phyloP scores from a whole-genome alignment of 2,113 vertebrate species.

The Rhinolophus sinicus region DNA sequence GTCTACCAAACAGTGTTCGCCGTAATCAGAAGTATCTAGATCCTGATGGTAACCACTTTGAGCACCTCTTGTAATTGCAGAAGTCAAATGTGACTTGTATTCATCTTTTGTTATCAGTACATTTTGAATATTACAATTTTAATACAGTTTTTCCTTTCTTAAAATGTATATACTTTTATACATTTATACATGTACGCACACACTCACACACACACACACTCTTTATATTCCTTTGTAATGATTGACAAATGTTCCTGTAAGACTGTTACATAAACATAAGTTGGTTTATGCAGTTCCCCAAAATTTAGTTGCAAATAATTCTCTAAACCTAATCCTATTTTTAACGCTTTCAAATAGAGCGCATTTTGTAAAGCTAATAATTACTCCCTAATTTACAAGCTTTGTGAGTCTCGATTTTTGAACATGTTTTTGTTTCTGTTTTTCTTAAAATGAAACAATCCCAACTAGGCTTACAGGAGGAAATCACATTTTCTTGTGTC shows the following conservation, averaged over 20 bases:
- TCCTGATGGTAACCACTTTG: no score
- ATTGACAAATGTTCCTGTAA: neutral
- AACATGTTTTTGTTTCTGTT: neutral
- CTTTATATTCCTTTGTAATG: neutral
- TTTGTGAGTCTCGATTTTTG: slow-evolving; percentile 2
- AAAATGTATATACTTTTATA: no score
- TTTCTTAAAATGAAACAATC: slow-evolving; percentile 28
- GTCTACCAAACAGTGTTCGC: no score
- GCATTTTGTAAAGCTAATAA: slow-evolving; percentile 14
- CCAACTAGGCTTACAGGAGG: neutral
- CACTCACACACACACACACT: neutral
- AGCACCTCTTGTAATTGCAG: no score
- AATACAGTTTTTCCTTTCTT: no score
- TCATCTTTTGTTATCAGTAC: no score
- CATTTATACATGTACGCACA: no score
- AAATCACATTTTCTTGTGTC: neutral
- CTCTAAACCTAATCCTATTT: slow-evolving; percentile 12
- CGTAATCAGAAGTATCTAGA: no score
- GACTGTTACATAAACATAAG: neutral
- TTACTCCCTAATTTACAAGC: slow-evolving; percentile 2
- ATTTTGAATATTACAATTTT: no score
- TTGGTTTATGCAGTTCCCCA: neutral
- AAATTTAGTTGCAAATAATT: neutral
- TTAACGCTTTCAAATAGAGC: neutral
- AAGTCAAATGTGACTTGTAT: no score